These are phyloP conservation scores for Agrochola lychnidis DNA, from an alignment of 2,888 invertebrate species.

Conservation along the genomic window DNA sequence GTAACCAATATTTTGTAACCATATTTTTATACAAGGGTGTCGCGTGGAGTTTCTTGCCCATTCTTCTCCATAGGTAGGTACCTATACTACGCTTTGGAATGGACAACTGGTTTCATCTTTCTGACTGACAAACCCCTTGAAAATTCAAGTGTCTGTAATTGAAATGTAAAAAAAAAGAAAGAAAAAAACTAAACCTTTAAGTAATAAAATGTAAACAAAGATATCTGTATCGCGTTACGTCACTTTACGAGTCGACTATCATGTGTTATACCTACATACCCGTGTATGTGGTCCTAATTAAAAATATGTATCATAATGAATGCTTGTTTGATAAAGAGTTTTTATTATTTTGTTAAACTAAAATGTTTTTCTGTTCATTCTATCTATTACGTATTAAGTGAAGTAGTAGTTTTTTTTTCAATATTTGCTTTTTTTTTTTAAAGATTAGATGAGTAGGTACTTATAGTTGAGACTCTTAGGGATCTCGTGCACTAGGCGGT, in stretches of 20 bases:
- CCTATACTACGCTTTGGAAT: no score
- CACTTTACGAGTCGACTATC: constrained; percentile 14
- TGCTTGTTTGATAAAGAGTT: constrained; percentile 23
- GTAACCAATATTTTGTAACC: no score
- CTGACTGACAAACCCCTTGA: no score
- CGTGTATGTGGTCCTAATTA: constrained; percentile 18
- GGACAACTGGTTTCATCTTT: no score
- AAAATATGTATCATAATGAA: constrained; percentile 21
- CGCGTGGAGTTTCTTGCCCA: no score
- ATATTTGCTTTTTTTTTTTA: neutral
- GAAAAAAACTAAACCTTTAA: neutral
- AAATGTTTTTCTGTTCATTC: constrained; percentile 23
- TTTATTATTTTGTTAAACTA: neutral
- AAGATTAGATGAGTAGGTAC: neutral
- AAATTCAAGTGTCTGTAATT: no score
- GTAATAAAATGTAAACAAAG: constrained; percentile 33
- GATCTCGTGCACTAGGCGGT: no score
- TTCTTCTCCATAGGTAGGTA: no score
- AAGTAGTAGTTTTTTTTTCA: neutral
- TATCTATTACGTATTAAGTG: no score
- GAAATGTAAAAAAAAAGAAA: no score
- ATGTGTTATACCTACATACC: constrained; percentile 6
- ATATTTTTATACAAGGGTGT: no score
- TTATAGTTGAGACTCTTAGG: neutral
- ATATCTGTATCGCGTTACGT: constrained; percentile 24